Evolutionary conservation across 2,888 invertebrate species (phyloP), one percentile per base, ranked within the genome.

Genomic region (Polymixis lichenea): DNA sequence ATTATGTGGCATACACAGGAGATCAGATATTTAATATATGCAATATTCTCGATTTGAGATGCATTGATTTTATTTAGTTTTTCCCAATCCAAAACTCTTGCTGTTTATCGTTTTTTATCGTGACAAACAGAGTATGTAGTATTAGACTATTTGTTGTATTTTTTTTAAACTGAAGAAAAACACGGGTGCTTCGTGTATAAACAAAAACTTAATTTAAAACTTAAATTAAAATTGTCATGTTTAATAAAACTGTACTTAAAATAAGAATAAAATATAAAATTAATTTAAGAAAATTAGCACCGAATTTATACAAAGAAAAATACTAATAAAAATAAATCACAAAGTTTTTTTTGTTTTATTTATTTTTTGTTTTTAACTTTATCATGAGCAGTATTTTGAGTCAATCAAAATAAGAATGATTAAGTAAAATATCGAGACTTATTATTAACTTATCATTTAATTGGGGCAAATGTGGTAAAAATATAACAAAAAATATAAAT

Each of bases 291-390:
- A 87, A 88, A 86, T 81, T 89, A 90, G 90, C 90, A 90, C 90
- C 90, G 85, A 89, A 90, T 89, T 87, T 89, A 90, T 89, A 89
- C 88, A 91, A 87, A 88, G 81, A 87, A 65, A 79, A 79, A 80
- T 68, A 68, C 62, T 60, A 51, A 70, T 66, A 70, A 75, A 73
- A 67, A 55, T 32, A 72, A 78, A 75, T 81, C 81, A 82, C 79
- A 78, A 78, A 13, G 22, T 2, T 0, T 77, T 80, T n/a, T 80
- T 60, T 61, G n/a, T 67, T 56, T 58, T 60, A 22, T 32, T 75
- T 64, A 61, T 75, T 65, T 61, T 53, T 25, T 32, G 9, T 28
- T 72, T 79, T 78, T 83, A 70, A 84, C 80, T 75, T 72, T 74
- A 89, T 83, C 88, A 88, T 85, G 76, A 86, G 75, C 84, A 84